Conservation (phyloP, 1,140 invertebrate genomes). For the Drosophila rhopaloa region DNA sequence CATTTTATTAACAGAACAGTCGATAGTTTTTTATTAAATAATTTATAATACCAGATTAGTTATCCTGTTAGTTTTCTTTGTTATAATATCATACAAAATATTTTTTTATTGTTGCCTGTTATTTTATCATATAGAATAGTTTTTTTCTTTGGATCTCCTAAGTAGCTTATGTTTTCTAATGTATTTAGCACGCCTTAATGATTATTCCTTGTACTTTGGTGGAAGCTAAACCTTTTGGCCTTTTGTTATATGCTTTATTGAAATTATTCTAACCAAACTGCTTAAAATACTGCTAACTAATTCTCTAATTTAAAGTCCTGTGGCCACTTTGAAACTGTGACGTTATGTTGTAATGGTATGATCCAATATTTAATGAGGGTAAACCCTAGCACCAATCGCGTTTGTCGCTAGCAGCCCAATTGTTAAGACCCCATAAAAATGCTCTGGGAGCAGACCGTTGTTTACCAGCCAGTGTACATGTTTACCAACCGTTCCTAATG, state of each 20-base stretch:
- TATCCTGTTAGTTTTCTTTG: too few relatives aligned
- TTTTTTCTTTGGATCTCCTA: neutral
- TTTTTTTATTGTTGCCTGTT: too few relatives aligned
- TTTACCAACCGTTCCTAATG: conserved; percentile 22
- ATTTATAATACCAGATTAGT: too few relatives aligned
- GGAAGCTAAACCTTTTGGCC: conserved; percentile 11
- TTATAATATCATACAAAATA: too few relatives aligned
- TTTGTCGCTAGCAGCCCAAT: conserved; percentile 6
- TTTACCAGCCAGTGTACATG: conserved; percentile 31
- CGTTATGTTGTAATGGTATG: conserved; percentile 72
- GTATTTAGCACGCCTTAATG: neutral
- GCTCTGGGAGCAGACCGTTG: conserved; percentile 6
- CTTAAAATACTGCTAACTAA: conserved; percentile 35
- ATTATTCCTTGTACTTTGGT: conserved; percentile 25
- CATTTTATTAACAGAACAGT: too few relatives aligned
- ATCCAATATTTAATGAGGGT: conserved; percentile 29
- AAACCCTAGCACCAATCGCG: conserved; percentile 23
- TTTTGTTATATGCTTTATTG: conserved; percentile 19
- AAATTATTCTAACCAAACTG: conserved; percentile 25
- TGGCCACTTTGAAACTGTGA: conserved; percentile 83
- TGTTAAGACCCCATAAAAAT: conserved; percentile 4
- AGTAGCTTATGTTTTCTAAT: conserved; percentile 1
- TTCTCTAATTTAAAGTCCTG: conserved; percentile 48
- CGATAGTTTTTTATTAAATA: too few relatives aligned
- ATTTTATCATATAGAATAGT: neutral